phyloP scores from a whole-genome alignment of 2,888 invertebrate species.

The Pachliopta kotzebuea region DNA sequence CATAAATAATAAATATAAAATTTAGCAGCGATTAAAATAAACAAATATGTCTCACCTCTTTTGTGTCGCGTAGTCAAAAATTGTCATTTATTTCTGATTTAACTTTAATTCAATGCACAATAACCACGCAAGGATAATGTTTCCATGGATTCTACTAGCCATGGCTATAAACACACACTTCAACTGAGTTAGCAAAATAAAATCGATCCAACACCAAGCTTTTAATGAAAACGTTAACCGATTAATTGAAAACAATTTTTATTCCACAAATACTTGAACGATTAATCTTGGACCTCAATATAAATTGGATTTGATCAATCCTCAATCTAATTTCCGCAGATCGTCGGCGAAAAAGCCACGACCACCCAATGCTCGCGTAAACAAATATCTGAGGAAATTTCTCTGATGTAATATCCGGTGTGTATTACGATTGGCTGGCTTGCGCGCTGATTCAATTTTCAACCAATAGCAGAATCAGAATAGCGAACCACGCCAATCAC shows the following conservation, averaged over 20 bases:
- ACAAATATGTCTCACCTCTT: no score
- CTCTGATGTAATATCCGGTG: conserved; percentile 70
- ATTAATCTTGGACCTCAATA: neutral
- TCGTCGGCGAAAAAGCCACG: conserved; percentile 51
- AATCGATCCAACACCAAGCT: conserved; percentile 19
- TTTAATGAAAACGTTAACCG: conserved; percentile 4
- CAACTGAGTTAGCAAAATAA: conserved; percentile 9
- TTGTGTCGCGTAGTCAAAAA: no score
- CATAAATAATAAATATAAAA: no score
- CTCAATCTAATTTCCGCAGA: conserved; percentile 62
- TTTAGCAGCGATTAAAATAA: no score
- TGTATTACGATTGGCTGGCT: conserved; percentile 51
- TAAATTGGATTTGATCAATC: conserved; percentile 22
- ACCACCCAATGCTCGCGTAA: conserved; percentile 62
- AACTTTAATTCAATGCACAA: neutral
- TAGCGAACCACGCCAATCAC: conserved; percentile 50
- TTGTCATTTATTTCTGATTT: conserved; percentile 1
- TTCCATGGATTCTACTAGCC: conserved; percentile 15
- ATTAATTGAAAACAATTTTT: conserved; percentile 6
- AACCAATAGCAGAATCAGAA: conserved; percentile 48
- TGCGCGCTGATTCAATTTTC: conserved; percentile 55
- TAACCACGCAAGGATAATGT: neutral
- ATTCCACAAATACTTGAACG: conserved; percentile 1
- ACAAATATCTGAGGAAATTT: conserved; percentile 75
- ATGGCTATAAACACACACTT: conserved; percentile 24